Evolutionary conservation across 2,797 vertebrate species (phyloP).

Genomic region (Neopelma chrysocephalum): DNA sequence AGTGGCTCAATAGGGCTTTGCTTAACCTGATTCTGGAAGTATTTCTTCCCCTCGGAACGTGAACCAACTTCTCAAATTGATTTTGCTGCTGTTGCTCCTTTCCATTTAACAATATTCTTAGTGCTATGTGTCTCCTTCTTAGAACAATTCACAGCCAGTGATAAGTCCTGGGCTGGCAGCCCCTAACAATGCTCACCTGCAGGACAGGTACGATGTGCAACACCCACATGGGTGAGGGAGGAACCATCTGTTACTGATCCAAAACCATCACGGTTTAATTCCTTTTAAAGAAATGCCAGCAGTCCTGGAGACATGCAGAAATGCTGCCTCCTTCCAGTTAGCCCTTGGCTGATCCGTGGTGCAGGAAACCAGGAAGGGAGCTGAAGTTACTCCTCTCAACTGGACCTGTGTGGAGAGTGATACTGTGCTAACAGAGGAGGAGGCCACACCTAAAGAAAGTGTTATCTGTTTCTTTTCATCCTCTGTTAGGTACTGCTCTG

Average conservation of each 20-base stretch:
- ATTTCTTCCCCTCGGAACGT: neutral
- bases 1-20: neutral
- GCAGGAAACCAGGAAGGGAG: neutral
- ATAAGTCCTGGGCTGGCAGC: neutral
- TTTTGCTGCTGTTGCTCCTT: conserved; percentile 15
- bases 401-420: neutral
- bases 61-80: neutral
- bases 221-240: accelerated
- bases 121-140: accelerated
- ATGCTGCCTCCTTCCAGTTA: neutral
- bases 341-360: neutral
- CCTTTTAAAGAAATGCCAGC: neutral
- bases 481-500: neutral
- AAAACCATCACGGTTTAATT: accelerated
- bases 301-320: neutral
- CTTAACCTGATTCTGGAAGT: conserved; percentile 18
- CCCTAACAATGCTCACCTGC: neutral
- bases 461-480: neutral
- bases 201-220: neutral
- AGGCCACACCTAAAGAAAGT: neutral
- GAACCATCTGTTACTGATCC: no score
- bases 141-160: neutral
- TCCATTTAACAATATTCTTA: neutral
- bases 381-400: neutral
- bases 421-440: neutral